A percentile compares a stretch with the other conserved stretches of the same genome.
phyloP scores from a whole-genome alignment of 2,888 invertebrate species.

The Limnephilus auricula region DNA sequence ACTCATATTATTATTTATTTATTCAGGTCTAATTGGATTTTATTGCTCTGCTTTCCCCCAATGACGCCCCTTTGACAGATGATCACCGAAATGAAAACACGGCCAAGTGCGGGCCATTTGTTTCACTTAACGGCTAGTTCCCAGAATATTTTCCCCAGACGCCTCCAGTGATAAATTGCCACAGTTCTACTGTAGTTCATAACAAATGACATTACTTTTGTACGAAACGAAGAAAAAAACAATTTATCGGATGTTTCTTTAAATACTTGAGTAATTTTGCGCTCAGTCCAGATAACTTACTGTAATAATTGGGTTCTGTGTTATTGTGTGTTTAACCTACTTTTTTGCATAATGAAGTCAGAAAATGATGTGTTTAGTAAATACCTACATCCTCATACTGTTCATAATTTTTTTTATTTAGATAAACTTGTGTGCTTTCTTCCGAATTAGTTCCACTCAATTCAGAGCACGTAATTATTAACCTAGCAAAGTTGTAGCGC shows the following conservation, averaged over 20 bases:
- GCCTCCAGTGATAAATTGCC: constrained; percentile 38
- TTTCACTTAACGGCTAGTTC: constrained; percentile 20
- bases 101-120: constrained; percentile 28
- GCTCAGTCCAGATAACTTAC: not conserved
- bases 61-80: not conserved
- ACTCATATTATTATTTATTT: not conserved
- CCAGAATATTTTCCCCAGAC: constrained; percentile 31
- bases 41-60: constrained; percentile 4
- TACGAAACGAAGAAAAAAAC: not conserved
- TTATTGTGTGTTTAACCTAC: not conserved
- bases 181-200: constrained; percentile 26
- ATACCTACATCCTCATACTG: not conserved
- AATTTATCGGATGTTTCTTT: constrained; percentile 20
- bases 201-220: constrained; percentile 31
- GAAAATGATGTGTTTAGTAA: not conserved
- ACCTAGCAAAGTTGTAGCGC: not conserved
- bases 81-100: constrained; percentile 14
- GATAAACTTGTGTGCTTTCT: not conserved
- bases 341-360: not conserved
- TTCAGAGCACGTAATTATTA: not conserved
- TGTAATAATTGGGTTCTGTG: not conserved
- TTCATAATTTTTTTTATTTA: not conserved
- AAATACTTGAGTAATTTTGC: not conserved
- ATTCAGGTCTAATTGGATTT: not conserved
- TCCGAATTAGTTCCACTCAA: not conserved